Base-by-base conservation (phyloP, 2,888 invertebrate genomes). In the Pachycephus smyrnensis region DNA sequence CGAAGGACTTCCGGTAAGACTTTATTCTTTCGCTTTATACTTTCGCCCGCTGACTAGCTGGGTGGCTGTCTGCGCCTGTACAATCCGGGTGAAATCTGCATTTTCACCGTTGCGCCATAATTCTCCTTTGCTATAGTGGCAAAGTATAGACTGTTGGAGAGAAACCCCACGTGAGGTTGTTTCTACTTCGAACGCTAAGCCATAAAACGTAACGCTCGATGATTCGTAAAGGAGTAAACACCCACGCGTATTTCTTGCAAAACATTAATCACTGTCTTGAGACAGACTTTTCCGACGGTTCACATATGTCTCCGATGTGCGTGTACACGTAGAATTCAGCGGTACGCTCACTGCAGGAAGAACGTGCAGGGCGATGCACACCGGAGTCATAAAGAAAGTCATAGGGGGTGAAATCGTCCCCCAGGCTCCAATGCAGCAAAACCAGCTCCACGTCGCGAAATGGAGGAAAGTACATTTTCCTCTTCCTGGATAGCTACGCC, bases 241-340 rank as follows among this genome's bases (percentile, higher is more conserved):
- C 55, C 55, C 55, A 31, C 31, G 71, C 31, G 71, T 31, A 31
- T 55, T 55, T 23, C 55, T 55, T 23, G 23, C 55, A 55, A 55
- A 55, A 33, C n/a, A 71, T 71, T 31, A 71, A 71, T 71, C 71
- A 71, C 71, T 33, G 9, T 15, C 31, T 71, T 33, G 71, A 71
- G 32, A 33, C 12, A 31, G 71, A 71, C 71, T 71, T 55, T 55
- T 55, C 55, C 55, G 23, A 55, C 55, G 23, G 55, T 55, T 23
- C 23, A 15, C 23, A 23, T 55, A 55, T 23, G 40, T 40, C n/a
- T n/a, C n/a, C n/a, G n/a, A 40, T 15, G 55, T 55, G 23, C 55
- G 55, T 55, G 55, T 15, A 23, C 9, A 23, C 9, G 55, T 55
- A 15, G 23, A 55, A 55, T 55, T 55, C 23, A 55, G 23, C 55